These are phyloP conservation scores for Drosophila borealis DNA, from an alignment of 2,888 invertebrate genomes.

Conservation along the genomic window DNA sequence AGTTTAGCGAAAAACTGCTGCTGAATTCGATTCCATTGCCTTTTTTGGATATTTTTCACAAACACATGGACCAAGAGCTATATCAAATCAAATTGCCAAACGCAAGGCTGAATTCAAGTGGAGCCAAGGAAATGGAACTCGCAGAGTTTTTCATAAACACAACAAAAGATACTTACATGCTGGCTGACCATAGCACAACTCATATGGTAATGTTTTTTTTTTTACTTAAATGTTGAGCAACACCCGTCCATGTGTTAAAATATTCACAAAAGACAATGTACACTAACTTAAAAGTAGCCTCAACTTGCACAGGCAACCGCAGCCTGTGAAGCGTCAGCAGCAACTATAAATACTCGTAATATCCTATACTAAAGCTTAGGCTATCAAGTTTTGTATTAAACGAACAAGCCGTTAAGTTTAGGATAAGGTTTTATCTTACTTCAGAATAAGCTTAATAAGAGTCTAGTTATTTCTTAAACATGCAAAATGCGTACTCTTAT, in stretches of 20 bases:
- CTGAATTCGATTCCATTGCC: slow-evolving; percentile 83
- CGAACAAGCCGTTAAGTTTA: background rate
- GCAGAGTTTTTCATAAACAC: slow-evolving; percentile 71
- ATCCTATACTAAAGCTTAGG: background rate
- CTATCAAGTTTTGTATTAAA: background rate
- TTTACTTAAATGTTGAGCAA: slow-evolving; percentile 16
- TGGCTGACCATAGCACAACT: slow-evolving; percentile 11
- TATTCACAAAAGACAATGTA: slow-evolving; percentile 73
- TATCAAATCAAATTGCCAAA: slow-evolving; percentile 67
- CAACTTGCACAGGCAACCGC: slow-evolving; percentile 13
- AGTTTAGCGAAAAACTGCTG: slow-evolving; percentile 70
- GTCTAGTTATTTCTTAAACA: too few relatives aligned
- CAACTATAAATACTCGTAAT: background rate
- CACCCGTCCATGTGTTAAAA: slow-evolving; percentile 74
- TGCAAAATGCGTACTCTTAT: too few relatives aligned
- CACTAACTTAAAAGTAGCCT: slow-evolving; percentile 14
- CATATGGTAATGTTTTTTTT: background rate
- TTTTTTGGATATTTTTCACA: slow-evolving; percentile 75
- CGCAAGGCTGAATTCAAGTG: slow-evolving; percentile 17
- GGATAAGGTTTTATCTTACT: too few relatives aligned
- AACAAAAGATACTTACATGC: slow-evolving; percentile 66
- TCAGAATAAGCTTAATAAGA: too few relatives aligned
- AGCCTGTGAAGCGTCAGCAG: slow-evolving; percentile 6
- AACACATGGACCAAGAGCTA: slow-evolving; percentile 82
- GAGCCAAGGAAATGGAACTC: slow-evolving; percentile 79